These are phyloP conservation scores for Lytechinus pictus DNA, from an alignment of 35 echinoderm and acorn worm genomes.

Conservation along the genomic window DNA sequence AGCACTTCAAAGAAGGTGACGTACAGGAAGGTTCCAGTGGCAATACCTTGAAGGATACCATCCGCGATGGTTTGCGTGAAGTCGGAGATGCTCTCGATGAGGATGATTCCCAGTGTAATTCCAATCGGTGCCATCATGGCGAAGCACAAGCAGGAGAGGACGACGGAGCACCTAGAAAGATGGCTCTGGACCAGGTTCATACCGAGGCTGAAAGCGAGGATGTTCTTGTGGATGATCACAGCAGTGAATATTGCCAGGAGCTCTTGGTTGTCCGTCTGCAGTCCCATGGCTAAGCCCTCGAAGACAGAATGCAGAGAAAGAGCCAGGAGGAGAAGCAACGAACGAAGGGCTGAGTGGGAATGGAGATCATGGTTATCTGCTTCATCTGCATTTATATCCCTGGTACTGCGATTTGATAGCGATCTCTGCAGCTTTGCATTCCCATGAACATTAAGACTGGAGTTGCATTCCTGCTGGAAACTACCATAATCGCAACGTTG, in stretches of 20 bases:
- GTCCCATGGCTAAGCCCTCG: constrained; percentile 86
- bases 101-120: constrained; percentile 69
- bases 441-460: background rate
- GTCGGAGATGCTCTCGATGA: constrained; percentile 48
- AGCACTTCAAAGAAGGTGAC: constrained; percentile 98
- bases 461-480: background rate
- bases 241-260: constrained; percentile 74
- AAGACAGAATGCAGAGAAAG: constrained; percentile 89
- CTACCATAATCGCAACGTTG: background rate
- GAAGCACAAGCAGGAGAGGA: constrained; percentile 79
- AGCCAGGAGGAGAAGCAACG: constrained; percentile 71
- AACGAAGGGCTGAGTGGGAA: constrained; percentile 74
- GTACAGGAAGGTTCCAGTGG: constrained; percentile 93
- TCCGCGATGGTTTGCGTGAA: constrained; percentile 73
- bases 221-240: constrained; percentile 90
- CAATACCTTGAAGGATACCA: constrained; percentile 80
- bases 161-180: constrained; percentile 51
- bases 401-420: background rate
- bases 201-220: constrained; percentile 89
- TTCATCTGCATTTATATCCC: constrained; percentile 7
- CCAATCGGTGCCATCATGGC: constrained; percentile 88
- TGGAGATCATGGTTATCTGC: constrained; percentile 69
- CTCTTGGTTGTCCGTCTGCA: constrained; percentile 53
- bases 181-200: constrained; percentile 84
- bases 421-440: constrained; percentile 15